Evolutionary conservation across 2,888 invertebrate genomes (phyloP), one percentile per base, ranked within the genome.

Genomic region (Phaedon cochleariae): DNA sequence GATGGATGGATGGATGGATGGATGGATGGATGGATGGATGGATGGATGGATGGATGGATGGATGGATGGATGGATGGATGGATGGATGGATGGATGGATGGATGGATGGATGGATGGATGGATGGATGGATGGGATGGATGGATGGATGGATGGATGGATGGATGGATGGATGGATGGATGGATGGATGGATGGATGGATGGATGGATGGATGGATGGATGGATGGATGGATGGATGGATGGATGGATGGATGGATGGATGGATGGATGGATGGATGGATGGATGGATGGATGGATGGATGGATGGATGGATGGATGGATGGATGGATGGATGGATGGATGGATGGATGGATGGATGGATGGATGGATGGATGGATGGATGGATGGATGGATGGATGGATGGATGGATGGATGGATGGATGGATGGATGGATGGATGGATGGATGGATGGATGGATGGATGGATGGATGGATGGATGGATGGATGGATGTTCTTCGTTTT

Each of bases 211-310:
- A 48, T 48, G 17, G 48, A 48, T 48, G 17, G 48, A 48, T 48
- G 17, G 48, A 48, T 48, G 17, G 48, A 48, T 48, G 17, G 48
- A 48, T 48, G 17, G 48, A 45, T 48, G 48, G 48, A 48, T 48
- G 48, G 48, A 48, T 48, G 48, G 48, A 48, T 48, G 48, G 48
- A 48, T 48, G 48, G 48, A 48, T 48, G 48, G 48, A 48, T 48
- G 48, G 48, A 48, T 48, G 48, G 48, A 48, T 48, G 48, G 48
- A 48, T 48, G 48, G 48, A 48, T 48, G 48, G 48, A 48, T 48
- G 48, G 48, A 48, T 48, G 48, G 48, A 48, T 48, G 48, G 48
- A 48, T 48, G 48, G 48, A 48, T 48, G 48, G 48, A 48, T 48
- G 48, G 48, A 48, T 48, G 48, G 48, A 48, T 48, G 48, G 48